Evolutionary conservation across 2,113 vertebrate species (phyloP).

Genomic region (Chaetops frenatus): DNA sequence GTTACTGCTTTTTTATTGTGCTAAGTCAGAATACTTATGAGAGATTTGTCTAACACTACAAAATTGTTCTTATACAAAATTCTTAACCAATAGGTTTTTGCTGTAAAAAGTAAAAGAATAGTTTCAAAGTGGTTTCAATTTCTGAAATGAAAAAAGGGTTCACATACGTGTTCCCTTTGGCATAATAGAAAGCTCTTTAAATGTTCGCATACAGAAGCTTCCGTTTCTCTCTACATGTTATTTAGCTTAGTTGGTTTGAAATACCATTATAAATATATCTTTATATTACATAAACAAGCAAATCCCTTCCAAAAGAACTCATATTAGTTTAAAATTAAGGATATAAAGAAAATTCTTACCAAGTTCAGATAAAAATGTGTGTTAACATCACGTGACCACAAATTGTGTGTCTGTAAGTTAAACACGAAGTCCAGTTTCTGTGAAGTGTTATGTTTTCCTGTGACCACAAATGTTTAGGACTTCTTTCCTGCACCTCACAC

Average conservation of each 20-base stretch:
- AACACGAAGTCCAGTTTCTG: not conserved
- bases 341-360: not conserved
- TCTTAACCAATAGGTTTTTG: not conserved
- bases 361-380: not conserved
- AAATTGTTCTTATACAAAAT: not conserved
- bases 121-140: not conserved
- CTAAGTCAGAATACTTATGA: not conserved
- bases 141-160: not conserved
- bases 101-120: not conserved
- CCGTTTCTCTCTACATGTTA: not conserved
- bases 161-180: not conserved
- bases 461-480: not conserved
- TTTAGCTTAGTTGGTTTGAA: not conserved
- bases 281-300: not conserved
- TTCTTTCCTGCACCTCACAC: not conserved
- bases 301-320: not conserved
- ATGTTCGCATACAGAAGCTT: not conserved
- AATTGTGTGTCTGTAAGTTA: not conserved
- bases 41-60: not conserved
- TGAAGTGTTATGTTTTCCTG: not conserved
- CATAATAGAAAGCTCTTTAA: not conserved
- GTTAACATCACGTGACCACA: not conserved
- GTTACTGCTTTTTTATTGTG: not conserved
- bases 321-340: not conserved
- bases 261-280: not conserved